A percentile compares a stretch with the other conserved stretches of the same genome.
phyloP scores from a whole-genome alignment of 2,797 vertebrate species.

The Phalanger gymnotis region DNA sequence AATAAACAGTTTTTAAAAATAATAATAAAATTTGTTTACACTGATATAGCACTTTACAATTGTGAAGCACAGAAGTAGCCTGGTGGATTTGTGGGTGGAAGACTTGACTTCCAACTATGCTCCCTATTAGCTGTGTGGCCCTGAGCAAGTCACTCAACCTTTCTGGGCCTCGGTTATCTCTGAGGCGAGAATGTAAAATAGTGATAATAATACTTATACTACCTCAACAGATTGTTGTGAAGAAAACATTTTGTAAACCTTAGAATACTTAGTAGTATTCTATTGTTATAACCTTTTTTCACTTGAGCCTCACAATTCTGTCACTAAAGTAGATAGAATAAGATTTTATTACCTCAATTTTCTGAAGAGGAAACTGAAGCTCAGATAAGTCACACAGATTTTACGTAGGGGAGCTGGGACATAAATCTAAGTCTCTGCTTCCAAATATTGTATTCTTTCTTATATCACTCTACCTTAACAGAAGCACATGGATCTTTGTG shows the following conservation, averaged over 20 bases:
- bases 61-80: neutral
- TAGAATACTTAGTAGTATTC: neutral
- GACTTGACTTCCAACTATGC: neutral
- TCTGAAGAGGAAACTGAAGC: neutral
- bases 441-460: neutral
- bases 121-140: neutral
- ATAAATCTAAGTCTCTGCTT: neutral
- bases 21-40: neutral
- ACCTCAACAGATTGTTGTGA: neutral
- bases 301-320: neutral
- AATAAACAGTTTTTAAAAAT: slow-evolving; percentile 28
- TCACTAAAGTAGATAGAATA: neutral
- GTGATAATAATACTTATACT: neutral
- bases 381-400: neutral
- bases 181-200: neutral
- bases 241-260: neutral
- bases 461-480: neutral
- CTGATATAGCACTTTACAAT: neutral
- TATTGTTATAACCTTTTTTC: neutral
- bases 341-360: neutral
- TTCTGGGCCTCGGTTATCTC: neutral
- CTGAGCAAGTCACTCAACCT: neutral
- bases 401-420: neutral
- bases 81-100: neutral
- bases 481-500: neutral